Evolutionary conservation across 2,797 vertebrate species (phyloP), one percentile per base, ranked within the genome.

Genomic region (Sebastiscus albofasciatus): DNA sequence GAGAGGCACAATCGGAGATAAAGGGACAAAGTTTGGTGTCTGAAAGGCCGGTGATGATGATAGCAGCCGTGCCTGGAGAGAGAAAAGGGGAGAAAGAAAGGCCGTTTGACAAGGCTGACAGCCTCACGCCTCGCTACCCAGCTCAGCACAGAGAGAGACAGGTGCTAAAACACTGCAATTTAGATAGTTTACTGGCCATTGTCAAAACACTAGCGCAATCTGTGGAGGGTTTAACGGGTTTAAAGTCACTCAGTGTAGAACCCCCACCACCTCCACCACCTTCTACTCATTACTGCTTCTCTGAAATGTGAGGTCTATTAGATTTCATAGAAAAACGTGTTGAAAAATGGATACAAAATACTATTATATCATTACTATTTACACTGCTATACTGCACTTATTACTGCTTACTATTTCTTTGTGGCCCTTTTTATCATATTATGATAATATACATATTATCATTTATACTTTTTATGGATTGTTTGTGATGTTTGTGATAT

Each of bases 1-100:
- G 95, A 96, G 96, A 96, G 96, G 97, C 96, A 97, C 97, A 97
- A 97, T 97, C 96, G 96, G 96, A 96, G 96, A 97, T 97, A 97
- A 97, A 97, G 92, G 93, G 93, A 95, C 93, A 94, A 95, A 95
- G 93, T 93, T 95, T 95, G 92, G 86, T 78, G 88, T 94, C 91
- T 95, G 92, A 95, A 95, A 95, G 96, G 96, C 95, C 96, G 88
- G 94, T 96, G 96, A 96, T 97, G 96, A 96, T 96, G 96, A 97
- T 31, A 94, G 91, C 91, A 87, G 90, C 83, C 82, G 69, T 79
- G 86, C 71, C 60, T 83, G 72, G 68, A 59, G 83, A 85, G 80
- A 92, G 85, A 87, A 68, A 77, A 84, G 69, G 69, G 67, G 81
- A 75, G 77, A 89, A 86, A 92, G 90, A 95, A 94, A 94, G 87